Evolutionary conservation across 2,113 vertebrate genomes (phyloP), one percentile per base, ranked within the genome.

Genomic region (Archocentrus centrarchus): DNA sequence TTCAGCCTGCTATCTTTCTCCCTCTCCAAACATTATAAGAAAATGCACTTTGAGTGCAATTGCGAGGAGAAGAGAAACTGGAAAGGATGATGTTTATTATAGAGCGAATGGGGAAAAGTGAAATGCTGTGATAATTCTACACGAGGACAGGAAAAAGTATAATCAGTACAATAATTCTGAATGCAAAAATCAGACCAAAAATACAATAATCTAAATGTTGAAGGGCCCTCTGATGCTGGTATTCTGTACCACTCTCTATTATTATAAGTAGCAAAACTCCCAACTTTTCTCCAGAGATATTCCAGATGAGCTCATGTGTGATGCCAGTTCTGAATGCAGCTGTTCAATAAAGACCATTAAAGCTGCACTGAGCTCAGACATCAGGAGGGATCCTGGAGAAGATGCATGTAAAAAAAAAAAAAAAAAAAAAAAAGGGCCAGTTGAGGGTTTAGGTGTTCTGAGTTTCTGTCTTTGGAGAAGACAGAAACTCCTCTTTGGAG

Each of bases 1-100:
- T 44, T 35, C 61, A 55, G 76, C 61, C 84, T 88, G 83, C 64
- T 91, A 37, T 50, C 66, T 75, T 24, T 81, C 80, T 55, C 50
- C 32, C 37, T 77, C 84, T 59, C 39, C 44, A 3, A 55, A 24
- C 73, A 3, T 59, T 32, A 53, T 11, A 4, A 24, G 64, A 63
- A 79, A 81, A 86, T 7, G 14, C 20, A 62, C 44, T 62, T 55
- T n/a, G 6, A 57, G 53, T 35, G 41, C 17, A 27, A 58, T 15
- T 59, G 53, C 39, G 79, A 81, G 57, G n/a, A 57, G 24, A 61
- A 6, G n/a, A 75, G 73, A 39, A 55, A 68, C 47, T 18, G 57
- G 39, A 81, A 41, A 39, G 18, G 47, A 77, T 15, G 44, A 2
- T 53, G 55, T 66, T 89, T 87, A 59, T 80, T 66, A 66, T 11